Evolutionary conservation across 2,113 vertebrate genomes (phyloP).

Genomic region (Madoqua kirkii): DNA sequence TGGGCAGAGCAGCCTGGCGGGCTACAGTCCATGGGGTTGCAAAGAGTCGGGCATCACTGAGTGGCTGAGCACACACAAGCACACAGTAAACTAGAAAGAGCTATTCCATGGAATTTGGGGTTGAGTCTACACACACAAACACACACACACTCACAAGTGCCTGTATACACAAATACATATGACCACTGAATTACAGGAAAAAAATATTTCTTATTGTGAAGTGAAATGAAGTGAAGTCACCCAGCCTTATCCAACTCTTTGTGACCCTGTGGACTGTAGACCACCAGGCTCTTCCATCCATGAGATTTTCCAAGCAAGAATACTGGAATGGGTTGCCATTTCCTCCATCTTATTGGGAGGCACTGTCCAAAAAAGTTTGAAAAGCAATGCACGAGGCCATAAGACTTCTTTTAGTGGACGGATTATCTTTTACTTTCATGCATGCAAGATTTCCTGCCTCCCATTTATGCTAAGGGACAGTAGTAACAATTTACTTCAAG

Average conservation of each 20-base stretch:
- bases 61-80: neutral
- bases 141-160: neutral
- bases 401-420: too few relatives aligned
- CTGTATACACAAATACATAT: rapidly evolving
- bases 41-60: neutral
- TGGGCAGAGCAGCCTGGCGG: neutral
- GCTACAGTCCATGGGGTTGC: neutral
- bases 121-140: neutral
- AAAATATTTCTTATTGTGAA: neutral
- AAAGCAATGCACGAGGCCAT: neutral
- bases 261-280: neutral
- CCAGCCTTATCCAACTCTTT: neutral
- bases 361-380: neutral
- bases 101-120: neutral
- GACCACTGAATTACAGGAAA: neutral
- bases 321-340: neutral
- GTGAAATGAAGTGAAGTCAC: neutral
- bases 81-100: neutral
- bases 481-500: neutral
- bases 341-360: neutral
- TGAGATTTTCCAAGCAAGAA: neutral
- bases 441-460: neutral
- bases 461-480: neutral
- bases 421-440: neutral
- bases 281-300: neutral